A percentile compares a stretch with the other conserved stretches of the same genome.
Evolutionary conservation across 1,140 invertebrate genomes (phyloP).

Genomic region (Protaetia brevitarsis): DNA sequence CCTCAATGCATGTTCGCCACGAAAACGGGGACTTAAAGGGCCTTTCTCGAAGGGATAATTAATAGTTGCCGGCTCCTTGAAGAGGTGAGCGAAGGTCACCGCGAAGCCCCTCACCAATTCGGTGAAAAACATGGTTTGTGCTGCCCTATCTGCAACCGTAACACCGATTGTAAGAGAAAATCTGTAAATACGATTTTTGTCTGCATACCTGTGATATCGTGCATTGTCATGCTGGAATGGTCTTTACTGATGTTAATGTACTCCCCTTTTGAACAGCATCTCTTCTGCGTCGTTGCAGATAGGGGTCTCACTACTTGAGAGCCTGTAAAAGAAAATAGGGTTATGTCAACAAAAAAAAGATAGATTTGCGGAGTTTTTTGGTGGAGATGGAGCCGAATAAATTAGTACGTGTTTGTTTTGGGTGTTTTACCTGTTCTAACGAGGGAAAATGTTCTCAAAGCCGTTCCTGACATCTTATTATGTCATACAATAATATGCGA

Average conservation of each 20-base stretch:
- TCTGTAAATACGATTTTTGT: slow-evolving; percentile 80
- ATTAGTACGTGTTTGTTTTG: background rate
- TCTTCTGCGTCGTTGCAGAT: background rate
- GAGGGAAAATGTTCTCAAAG: background rate
- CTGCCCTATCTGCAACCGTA: slow-evolving; percentile 57
- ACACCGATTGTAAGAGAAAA: background rate
- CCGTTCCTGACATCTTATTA: no score
- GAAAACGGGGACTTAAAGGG: slow-evolving; percentile 90
- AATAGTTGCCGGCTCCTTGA: slow-evolving; percentile 96
- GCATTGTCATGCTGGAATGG: slow-evolving; percentile 61
- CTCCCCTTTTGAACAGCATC: slow-evolving; percentile 45
- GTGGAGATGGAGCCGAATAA: background rate
- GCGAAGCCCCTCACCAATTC: slow-evolving; percentile 75
- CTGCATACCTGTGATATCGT: slow-evolving; percentile 67
- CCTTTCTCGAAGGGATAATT: slow-evolving; percentile 99
- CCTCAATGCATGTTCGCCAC: slow-evolving; percentile 94
- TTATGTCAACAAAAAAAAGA: slow-evolving; percentile 93
- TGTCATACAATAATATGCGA: no score
- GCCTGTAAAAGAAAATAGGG: slow-evolving; percentile 52
- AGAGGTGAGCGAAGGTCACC: slow-evolving; percentile 72
- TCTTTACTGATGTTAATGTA: slow-evolving; percentile 63
- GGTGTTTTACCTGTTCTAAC: background rate
- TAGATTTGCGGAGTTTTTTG: slow-evolving; percentile 94
- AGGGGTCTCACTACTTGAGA: background rate
- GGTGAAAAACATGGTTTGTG: slow-evolving; percentile 67